Evolutionary conservation across 2,113 vertebrate species (phyloP), one percentile per base, ranked within the genome.

Genomic region (Kryptolebias marmoratus): DNA sequence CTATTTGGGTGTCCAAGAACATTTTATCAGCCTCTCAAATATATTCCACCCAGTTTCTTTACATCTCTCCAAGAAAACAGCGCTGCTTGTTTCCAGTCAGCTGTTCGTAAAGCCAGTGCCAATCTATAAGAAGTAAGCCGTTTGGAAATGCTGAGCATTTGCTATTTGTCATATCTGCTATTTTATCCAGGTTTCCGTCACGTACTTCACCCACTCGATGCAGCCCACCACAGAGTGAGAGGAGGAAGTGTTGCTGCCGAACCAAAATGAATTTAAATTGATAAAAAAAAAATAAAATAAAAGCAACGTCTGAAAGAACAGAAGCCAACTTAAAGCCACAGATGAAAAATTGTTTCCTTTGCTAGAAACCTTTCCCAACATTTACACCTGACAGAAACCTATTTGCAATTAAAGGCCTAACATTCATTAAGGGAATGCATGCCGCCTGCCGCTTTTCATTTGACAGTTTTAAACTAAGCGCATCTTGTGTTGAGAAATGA

Each of bases 151-250:
- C 48, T 32, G 50, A 80, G 61, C 73, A 55, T 69, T 82, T 64
- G 68, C 58, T 69, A 64, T 81, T 77, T 81, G 53, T 70, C 63
- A 73, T 63, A 78, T 72, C 67, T 76, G 81, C 64, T 75, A 80
- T 81, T 76, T 58, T 14, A 69, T 85, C 76, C 63, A 75, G 66
- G 56, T 72, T 80, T 76, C 15, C 71, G 70, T 81, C 47, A 49
- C 79, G 63, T 60, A 66, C 66, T 42, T 70, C 79, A 73, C 61
- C 72, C 42, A 50, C 68, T 85, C 36, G 27, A 68, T 75, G 48
- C 66, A 55, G 28, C 75, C 79, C 81, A 75, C 77, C 65, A 68
- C 30, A 27, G 22, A 64, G 71, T 80, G 77, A 79, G 60, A 48
- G 76, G 71, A 68, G 57, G 71, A 77, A 81, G 80, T 77, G 80